phyloP scores from a whole-genome alignment of 2,888 invertebrate genomes.

The Rhagophthalmus giganteus region DNA sequence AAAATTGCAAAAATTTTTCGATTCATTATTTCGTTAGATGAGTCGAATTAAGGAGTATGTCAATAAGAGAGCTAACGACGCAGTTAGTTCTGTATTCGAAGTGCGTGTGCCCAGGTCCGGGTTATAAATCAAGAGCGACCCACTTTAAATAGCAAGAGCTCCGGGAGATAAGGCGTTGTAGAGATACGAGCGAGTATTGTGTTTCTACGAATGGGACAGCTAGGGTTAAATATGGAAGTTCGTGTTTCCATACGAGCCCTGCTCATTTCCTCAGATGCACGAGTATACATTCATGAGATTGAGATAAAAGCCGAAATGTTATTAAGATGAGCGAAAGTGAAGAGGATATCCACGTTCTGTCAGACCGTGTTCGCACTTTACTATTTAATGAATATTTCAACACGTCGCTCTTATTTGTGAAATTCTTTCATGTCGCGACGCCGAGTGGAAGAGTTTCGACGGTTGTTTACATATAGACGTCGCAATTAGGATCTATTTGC shows the following conservation, averaged over 20 bases:
- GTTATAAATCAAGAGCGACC: slow-evolving; percentile 18
- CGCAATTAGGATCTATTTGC: slow-evolving; percentile 31
- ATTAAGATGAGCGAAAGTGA: slow-evolving; percentile 28
- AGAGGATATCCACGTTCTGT: slow-evolving; percentile 25
- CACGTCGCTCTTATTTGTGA: slow-evolving; percentile 25
- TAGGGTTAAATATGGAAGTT: slow-evolving; percentile 18
- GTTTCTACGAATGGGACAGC: slow-evolving; percentile 17
- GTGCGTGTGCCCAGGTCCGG: slow-evolving; percentile 16
- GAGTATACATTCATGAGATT: slow-evolving; percentile 23
- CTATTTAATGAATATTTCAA: slow-evolving; percentile 33
- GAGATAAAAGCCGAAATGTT: slow-evolving; percentile 25
- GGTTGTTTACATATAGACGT: slow-evolving; percentile 36
- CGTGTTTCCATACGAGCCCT: slow-evolving; percentile 9
- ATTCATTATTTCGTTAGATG: no score
- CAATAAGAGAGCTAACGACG: slow-evolving; percentile 17
- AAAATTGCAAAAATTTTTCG: no score
- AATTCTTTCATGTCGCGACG: slow-evolving; percentile 31
- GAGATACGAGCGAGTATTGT: slow-evolving; percentile 12
- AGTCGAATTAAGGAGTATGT: slow-evolving; percentile 20
- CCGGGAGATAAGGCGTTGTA: slow-evolving; percentile 14
- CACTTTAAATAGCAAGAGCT: slow-evolving; percentile 13
- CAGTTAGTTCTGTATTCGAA: slow-evolving; percentile 17
- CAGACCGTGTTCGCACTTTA: slow-evolving; percentile 20
- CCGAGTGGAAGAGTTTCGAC: slow-evolving; percentile 34
- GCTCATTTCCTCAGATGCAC: slow-evolving; percentile 8